phyloP scores from a whole-genome alignment of 2,888 invertebrate species.

The Linyphia triangularis region DNA sequence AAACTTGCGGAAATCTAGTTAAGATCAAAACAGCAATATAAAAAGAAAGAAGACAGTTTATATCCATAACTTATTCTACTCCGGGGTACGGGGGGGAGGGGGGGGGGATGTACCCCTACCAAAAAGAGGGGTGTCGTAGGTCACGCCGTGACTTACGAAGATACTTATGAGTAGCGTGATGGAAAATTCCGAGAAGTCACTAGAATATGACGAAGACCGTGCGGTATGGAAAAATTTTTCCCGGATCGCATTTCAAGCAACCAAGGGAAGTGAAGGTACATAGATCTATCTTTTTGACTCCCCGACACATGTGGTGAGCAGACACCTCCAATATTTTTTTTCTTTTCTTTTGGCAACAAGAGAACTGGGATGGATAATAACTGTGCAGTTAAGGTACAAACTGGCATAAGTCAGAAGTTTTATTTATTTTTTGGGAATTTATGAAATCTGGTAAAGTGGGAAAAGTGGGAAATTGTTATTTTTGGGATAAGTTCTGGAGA shows the following conservation, averaged over 20 bases:
- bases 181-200: slow-evolving; percentile 65
- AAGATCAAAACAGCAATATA: neutral
- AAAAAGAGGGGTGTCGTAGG: slow-evolving; percentile 26
- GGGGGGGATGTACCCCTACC: neutral
- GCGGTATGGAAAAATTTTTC: slow-evolving; percentile 30
- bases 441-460: too few species aligned
- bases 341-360: slow-evolving; percentile 7
- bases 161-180: slow-evolving; percentile 44
- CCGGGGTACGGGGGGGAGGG: neutral
- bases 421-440: too few species aligned
- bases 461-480: too few species aligned
- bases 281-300: slow-evolving; percentile 57
- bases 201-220: slow-evolving; percentile 55
- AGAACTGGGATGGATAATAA: neutral
- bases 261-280: neutral
- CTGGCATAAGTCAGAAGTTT: too few species aligned
- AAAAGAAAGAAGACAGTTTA: neutral
- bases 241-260: neutral
- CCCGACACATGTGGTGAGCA: slow-evolving; percentile 65
- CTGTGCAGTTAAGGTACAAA: neutral
- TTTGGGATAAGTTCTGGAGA: too few species aligned
- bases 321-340: slow-evolving; percentile 56
- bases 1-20: too few species aligned
- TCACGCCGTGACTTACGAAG: slow-evolving; percentile 47
- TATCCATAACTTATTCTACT: neutral